A percentile compares a stretch with the other conserved stretches of the same genome.
Conservation (phyloP, 2,888 invertebrate genomes). For the Heliconius erato region DNA sequence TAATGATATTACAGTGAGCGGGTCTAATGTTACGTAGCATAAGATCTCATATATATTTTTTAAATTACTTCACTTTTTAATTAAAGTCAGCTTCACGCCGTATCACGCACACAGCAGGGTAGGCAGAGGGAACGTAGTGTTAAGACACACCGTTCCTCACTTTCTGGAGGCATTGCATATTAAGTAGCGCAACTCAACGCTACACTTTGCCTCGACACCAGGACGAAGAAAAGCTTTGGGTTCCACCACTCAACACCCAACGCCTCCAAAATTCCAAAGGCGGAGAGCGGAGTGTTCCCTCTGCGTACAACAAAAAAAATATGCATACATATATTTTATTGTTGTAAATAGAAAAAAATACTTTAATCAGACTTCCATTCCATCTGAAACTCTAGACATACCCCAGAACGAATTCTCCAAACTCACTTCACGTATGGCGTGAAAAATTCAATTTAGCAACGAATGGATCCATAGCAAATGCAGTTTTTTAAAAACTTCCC, state of each 20-base stretch:
- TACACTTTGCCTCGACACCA: too few species aligned
- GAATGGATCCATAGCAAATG: constrained; percentile 35
- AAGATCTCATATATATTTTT: not conserved
- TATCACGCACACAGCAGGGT: too few species aligned
- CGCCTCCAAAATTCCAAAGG: too few species aligned
- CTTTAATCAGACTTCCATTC: not conserved
- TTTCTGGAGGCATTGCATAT: too few species aligned
- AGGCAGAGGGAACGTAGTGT: too few species aligned
- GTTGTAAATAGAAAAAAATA: not conserved
- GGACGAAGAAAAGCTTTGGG: too few species aligned
- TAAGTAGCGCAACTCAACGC: too few species aligned
- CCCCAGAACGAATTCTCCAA: not conserved
- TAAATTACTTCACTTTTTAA: not conserved
- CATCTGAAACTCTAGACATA: not conserved
- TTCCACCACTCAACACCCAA: too few species aligned
- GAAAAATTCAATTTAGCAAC: constrained; percentile 37
- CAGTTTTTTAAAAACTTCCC: constrained; percentile 47
- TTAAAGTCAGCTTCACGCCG: not conserved
- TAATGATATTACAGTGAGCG: not conserved
- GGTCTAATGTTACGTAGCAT: not conserved
- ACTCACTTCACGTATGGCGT: constrained; percentile 3
- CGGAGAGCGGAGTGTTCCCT: too few species aligned
- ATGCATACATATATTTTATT: too few species aligned
- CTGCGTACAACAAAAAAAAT: too few species aligned
- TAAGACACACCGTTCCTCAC: too few species aligned